A percentile compares a stretch with the other conserved stretches of the same genome.
These are phyloP conservation scores for Ciconia boyciana DNA, from an alignment of 2,113 vertebrate species.

Conservation along the genomic window DNA sequence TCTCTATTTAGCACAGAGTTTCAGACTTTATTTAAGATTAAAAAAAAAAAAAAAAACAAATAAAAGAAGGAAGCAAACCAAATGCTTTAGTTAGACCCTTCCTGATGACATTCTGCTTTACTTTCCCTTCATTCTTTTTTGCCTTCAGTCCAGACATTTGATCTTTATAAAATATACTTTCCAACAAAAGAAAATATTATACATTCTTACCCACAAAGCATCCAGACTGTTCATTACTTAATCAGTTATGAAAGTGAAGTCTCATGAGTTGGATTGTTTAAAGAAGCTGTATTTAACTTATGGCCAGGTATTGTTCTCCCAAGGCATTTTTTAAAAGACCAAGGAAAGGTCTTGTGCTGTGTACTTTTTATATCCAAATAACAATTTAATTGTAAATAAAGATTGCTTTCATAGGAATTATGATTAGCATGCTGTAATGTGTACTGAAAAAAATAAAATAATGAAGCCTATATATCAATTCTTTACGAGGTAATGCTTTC, in stretches of 20 bases:
- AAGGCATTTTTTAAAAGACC: background rate
- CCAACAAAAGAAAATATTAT: conserved; percentile 53
- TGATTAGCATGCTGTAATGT: background rate
- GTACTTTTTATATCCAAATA: background rate
- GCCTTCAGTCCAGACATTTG: conserved; percentile 12
- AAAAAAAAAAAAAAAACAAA: background rate
- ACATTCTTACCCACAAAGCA: background rate
- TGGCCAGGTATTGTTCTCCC: background rate
- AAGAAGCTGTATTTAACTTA: background rate
- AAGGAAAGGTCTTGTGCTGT: background rate
- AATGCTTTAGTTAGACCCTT: background rate
- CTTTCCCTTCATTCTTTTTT: background rate
- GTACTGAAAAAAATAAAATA: background rate
- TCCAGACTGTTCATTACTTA: conserved; percentile 36
- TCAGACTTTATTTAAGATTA: conserved; percentile 19
- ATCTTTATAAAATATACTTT: conserved; percentile 57
- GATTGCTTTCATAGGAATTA: background rate
- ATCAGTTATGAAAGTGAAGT: conserved; percentile 40
- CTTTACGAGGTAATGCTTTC: background rate
- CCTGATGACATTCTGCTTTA: conserved; percentile 2
- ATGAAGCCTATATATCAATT: background rate
- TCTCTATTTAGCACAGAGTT: background rate
- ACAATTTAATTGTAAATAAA: background rate
- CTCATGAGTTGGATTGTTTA: conserved; percentile 1
- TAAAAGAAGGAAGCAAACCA: background rate